Conservation (phyloP, 2,113 vertebrate genomes). For the Pteronura brasiliensis region DNA sequence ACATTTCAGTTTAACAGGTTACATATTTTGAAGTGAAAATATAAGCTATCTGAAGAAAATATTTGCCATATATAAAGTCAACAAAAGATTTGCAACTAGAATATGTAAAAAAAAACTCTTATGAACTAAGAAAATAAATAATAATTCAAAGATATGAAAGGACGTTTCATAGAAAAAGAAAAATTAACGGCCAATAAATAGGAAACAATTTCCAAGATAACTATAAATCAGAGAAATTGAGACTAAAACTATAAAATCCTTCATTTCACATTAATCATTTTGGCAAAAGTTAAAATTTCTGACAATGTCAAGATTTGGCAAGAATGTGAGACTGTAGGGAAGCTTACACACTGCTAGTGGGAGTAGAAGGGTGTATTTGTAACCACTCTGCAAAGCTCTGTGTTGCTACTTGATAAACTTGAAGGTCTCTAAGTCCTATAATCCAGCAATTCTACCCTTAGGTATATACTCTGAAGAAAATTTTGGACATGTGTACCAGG, state of each 20-base stretch:
- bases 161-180: background rate
- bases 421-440: background rate
- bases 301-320: background rate
- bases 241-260: background rate
- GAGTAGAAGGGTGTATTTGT: background rate
- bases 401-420: background rate
- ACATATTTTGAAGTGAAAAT: background rate
- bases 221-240: background rate
- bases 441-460: background rate
- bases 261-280: background rate
- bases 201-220: background rate
- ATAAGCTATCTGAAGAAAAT: background rate
- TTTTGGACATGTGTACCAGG: background rate
- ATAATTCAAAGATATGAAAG: background rate
- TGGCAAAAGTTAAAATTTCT: background rate
- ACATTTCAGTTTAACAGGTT: background rate
- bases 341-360: background rate
- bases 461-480: background rate
- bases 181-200: background rate
- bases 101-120: background rate
- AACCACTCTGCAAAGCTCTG: background rate
- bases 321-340: background rate
- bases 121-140: background rate
- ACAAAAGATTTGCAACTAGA: background rate
- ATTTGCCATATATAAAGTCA: background rate